Evolutionary conservation across 1,140 invertebrate genomes (phyloP).

Genomic region (Drosophila aff.): DNA sequence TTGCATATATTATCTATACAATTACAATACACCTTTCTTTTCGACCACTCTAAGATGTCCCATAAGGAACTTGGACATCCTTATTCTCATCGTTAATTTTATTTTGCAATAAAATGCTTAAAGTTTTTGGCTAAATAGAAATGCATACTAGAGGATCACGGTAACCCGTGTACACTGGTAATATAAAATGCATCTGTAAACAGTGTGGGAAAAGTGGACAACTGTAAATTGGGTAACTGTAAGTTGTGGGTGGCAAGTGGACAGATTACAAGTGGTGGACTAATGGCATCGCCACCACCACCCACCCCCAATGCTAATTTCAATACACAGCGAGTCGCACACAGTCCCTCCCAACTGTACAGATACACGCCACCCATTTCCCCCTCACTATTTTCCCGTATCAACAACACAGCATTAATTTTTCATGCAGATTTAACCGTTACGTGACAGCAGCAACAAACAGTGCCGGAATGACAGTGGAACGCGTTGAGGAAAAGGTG

Average conservation of each 20-base stretch:
- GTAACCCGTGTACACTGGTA: too few relatives aligned
- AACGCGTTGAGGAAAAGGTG: neutral
- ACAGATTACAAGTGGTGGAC: conserved; percentile 7
- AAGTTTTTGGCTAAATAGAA: too few relatives aligned
- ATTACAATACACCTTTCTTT: too few relatives aligned
- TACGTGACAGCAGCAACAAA: conserved; percentile 55
- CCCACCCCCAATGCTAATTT: conserved; percentile 24
- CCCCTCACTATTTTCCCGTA: conserved; percentile 20
- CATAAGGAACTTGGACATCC: too few relatives aligned
- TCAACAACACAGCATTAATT: conserved; percentile 62
- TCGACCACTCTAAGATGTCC: too few relatives aligned
- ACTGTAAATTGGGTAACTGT: conserved; percentile 7
- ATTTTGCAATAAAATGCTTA: neutral
- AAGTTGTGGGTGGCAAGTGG: conserved; percentile 3
- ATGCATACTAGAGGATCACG: neutral
- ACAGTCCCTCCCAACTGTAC: neutral
- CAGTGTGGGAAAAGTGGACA: conserved; percentile 6
- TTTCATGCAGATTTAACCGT: conserved; percentile 63
- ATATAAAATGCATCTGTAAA: conserved; percentile 15
- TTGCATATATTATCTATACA: too few relatives aligned
- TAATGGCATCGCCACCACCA: neutral
- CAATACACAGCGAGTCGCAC: conserved; percentile 18
- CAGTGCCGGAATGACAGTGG: conserved; percentile 14
- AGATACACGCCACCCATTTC: neutral
- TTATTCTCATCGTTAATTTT: too few relatives aligned